These are phyloP conservation scores for Todiramphus chloris DNA, from an alignment of 2,113 vertebrate species.

Conservation along the genomic window DNA sequence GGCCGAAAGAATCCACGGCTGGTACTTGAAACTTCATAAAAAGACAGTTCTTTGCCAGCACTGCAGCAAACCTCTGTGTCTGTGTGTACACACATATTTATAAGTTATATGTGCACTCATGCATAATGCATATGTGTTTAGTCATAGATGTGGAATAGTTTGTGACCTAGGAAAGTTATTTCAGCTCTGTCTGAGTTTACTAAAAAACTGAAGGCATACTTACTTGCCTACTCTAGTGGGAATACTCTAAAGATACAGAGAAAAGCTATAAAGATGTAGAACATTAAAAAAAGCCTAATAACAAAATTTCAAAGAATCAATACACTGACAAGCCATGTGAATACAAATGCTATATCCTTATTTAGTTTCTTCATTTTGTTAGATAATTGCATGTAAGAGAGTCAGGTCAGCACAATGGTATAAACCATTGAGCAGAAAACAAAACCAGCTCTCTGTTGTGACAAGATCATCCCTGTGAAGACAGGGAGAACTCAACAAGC, in stretches of 20 bases:
- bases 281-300: not conserved
- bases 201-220: not conserved
- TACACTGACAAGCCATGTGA: not conserved
- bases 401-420: not conserved
- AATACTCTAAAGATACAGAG: not conserved
- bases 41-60: not conserved
- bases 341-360: not conserved
- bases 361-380: not conserved
- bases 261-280: not conserved
- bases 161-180: not conserved
- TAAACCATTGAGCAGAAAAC: not conserved
- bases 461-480: not conserved
- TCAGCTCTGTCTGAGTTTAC: not conserved
- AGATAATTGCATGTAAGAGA: not conserved
- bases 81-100: not conserved
- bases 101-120: not conserved
- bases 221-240: not conserved
- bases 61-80: not conserved
- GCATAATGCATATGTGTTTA: not conserved
- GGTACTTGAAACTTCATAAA: not conserved
- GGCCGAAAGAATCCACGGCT: not conserved
- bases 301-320: not conserved
- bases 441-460: not conserved
- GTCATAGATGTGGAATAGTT: not conserved
- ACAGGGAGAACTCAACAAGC: not conserved